Evolutionary conservation across 64 coral and sea anemone species (phyloP).

Genomic region (Montipora cactus): DNA sequence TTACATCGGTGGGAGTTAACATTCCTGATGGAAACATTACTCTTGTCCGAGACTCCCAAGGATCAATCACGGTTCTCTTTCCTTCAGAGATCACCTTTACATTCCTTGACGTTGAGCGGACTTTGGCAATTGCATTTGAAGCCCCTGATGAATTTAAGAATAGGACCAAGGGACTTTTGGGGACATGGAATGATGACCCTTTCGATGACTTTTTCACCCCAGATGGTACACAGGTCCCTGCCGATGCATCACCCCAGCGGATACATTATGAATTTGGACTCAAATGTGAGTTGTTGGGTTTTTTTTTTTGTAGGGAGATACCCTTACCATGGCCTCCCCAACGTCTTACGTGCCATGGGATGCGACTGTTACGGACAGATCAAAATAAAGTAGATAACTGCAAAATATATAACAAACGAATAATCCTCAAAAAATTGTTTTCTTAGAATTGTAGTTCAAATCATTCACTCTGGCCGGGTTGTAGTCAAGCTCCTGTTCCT

Average conservation of each 20-base stretch:
- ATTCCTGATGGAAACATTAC: not conserved
- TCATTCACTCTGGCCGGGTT: too few species aligned
- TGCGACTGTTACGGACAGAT: too few species aligned
- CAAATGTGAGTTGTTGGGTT: slow-evolving; percentile 54
- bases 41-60: not conserved
- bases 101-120: not conserved
- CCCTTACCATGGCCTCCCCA: too few species aligned
- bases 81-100: slow-evolving; percentile 23
- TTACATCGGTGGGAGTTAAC: not conserved
- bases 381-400: too few species aligned
- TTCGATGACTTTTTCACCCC: slow-evolving; percentile 48
- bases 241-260: slow-evolving; percentile 37
- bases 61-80: slow-evolving; percentile 8
- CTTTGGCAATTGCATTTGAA: slow-evolving; percentile 26
- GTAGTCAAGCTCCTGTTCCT: too few species aligned
- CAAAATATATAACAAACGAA: too few species aligned
- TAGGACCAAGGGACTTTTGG: slow-evolving; percentile 49
- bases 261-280: slow-evolving; percentile 83
- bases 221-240: slow-evolving; percentile 46
- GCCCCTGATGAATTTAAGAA: slow-evolving; percentile 28
- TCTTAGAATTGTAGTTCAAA: too few species aligned
- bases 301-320: too few species aligned
- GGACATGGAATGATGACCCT: slow-evolving; percentile 51
- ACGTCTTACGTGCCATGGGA: too few species aligned
- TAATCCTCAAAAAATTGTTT: too few species aligned